Evolutionary conservation across 2,113 vertebrate species (phyloP).

Genomic region (Alligator mississippiensis): DNA sequence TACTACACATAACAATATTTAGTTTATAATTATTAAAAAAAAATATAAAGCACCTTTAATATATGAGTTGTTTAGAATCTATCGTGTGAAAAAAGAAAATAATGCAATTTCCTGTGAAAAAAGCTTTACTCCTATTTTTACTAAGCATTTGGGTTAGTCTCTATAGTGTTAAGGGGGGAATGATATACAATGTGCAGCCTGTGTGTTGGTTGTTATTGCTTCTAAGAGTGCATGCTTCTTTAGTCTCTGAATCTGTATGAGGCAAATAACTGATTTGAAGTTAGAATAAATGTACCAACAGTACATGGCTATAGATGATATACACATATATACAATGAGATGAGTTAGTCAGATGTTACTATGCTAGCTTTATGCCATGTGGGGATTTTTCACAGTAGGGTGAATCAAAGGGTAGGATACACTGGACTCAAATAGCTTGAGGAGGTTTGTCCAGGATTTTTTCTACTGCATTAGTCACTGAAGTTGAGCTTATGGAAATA

Average conservation of each 20-base stretch:
- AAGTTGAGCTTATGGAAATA: not conserved
- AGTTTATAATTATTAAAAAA: not conserved
- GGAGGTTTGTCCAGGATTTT: not conserved
- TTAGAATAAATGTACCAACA: not conserved
- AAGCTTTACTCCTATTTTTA: not conserved
- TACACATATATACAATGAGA: not conserved
- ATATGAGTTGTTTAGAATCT: not conserved
- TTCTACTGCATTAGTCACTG: not conserved
- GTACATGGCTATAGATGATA: not conserved
- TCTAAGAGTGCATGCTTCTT: not conserved
- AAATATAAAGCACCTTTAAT: not conserved
- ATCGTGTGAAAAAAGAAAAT: not conserved
- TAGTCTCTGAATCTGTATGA: not conserved
- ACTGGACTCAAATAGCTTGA: not conserved
- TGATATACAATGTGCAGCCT: not conserved
- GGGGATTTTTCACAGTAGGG: not conserved
- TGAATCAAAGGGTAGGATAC: not conserved
- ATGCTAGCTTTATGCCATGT: not conserved
- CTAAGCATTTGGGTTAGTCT: not conserved
- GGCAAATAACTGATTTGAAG: not conserved
- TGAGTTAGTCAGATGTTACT: not conserved
- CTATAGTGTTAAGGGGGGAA: not conserved
- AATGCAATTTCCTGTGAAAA: not conserved
- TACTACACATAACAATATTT: no score
- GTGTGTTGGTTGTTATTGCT: not conserved